phyloP scores from a whole-genome alignment of 2,888 invertebrate species.

The Dicycla oo region DNA sequence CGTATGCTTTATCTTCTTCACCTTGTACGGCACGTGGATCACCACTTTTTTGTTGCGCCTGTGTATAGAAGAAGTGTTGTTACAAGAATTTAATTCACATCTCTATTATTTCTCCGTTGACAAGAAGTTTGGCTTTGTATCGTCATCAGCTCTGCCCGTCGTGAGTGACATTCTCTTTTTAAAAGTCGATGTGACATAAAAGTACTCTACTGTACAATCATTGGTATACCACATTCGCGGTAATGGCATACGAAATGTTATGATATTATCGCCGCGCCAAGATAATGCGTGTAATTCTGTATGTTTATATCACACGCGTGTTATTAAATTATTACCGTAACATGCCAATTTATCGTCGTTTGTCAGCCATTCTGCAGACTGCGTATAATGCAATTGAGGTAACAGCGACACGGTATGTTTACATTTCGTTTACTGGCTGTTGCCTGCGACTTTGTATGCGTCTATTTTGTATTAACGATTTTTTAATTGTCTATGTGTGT shows the following conservation, averaged over 20 bases:
- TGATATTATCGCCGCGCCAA: neutral
- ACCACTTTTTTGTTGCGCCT: constrained; percentile 92
- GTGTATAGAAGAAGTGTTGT: constrained; percentile 57
- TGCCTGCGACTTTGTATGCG: no score
- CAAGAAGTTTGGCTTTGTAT: neutral
- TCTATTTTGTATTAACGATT: neutral
- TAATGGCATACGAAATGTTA: neutral
- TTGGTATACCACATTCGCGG: neutral
- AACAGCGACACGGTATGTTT: constrained; percentile 22
- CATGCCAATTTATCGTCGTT: constrained; percentile 28
- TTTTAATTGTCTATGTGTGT: no score
- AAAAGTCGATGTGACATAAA: neutral
- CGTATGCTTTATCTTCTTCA: constrained; percentile 93
- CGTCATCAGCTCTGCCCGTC: neutral
- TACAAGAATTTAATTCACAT: neutral
- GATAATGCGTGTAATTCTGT: constrained; percentile 5
- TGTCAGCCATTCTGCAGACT: constrained; percentile 14
- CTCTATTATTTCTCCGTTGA: neutral
- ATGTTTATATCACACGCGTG: constrained; percentile 7
- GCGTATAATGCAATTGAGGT: constrained; percentile 25
- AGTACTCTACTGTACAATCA: neutral
- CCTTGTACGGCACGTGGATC: constrained; percentile 92
- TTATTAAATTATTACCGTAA: constrained; percentile 16
- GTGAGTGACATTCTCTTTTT: neutral
- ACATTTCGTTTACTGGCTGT: constrained; percentile 14